Evolutionary conservation across 2,888 invertebrate species (phyloP).

Genomic region (Lasioglossum zephyrum): DNA sequence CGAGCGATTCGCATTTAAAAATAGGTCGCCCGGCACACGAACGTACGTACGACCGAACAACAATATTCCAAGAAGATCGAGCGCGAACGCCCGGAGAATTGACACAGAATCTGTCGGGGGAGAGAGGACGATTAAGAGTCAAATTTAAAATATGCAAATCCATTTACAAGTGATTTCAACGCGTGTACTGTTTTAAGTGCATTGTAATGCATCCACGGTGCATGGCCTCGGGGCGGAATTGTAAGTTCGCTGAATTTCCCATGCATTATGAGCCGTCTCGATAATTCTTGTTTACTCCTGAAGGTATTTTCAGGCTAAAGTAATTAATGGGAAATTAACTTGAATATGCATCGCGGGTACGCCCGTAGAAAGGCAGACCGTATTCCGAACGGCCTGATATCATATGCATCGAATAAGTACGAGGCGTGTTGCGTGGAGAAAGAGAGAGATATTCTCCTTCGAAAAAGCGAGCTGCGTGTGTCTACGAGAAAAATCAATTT

Average conservation of each 20-base stretch:
- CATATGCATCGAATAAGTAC: background rate
- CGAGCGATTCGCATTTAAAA: background rate
- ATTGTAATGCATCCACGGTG: background rate
- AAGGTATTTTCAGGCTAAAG: background rate
- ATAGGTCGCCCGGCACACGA: background rate
- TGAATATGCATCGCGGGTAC: background rate
- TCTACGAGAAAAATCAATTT: slow-evolving; percentile 8
- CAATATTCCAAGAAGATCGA: background rate
- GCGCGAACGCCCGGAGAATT: background rate
- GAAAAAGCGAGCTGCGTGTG: background rate
- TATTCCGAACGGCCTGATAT: background rate
- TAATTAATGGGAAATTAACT: slow-evolving; percentile 8
- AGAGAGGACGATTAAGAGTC: background rate
- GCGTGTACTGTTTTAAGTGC: background rate
- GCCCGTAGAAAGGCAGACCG: background rate
- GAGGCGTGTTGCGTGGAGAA: background rate
- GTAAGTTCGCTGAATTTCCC: background rate
- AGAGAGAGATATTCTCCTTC: background rate
- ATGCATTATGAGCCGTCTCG: background rate
- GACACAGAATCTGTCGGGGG: background rate
- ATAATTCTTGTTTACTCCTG: slow-evolving; percentile 2
- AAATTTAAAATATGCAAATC: background rate
- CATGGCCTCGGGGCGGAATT: background rate
- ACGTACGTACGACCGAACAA: background rate
- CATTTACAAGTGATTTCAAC: background rate